phyloP scores from a whole-genome alignment of 2,888 invertebrate species.

The Bursaphelenchus okinawaensis region DNA sequence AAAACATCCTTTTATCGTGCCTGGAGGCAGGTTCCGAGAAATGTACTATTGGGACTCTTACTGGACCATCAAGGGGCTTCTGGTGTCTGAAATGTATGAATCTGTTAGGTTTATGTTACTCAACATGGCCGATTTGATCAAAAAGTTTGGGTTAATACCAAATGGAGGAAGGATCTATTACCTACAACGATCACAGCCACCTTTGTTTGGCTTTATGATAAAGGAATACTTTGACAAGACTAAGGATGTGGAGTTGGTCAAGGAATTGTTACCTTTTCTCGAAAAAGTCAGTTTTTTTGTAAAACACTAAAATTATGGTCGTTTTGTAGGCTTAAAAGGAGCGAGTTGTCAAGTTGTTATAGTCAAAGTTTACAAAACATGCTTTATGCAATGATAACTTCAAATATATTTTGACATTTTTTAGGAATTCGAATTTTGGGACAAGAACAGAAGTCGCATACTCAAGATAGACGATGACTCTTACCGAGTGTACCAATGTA shows the following conservation, averaged over 20 bases:
- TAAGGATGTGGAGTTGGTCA: constrained; percentile 64
- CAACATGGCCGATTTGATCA: constrained; percentile 77
- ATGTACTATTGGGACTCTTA: constrained; percentile 90
- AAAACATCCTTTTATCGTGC: constrained; percentile 70
- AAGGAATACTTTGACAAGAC: constrained; percentile 72
- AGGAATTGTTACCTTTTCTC: constrained; percentile 22
- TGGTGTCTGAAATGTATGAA: constrained; percentile 67
- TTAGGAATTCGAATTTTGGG: constrained; percentile 69
- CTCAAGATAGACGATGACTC: constrained; percentile 61
- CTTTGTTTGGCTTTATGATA: constrained; percentile 59
- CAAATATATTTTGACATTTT: no score
- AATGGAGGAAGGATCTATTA: constrained; percentile 86
- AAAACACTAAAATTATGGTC: no score
- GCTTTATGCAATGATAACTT: no score
- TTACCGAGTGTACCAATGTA: constrained; percentile 70
- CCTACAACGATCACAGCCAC: constrained; percentile 60
- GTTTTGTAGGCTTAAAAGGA: no score
- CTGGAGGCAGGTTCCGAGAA: constrained; percentile 65
- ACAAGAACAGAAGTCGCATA: constrained; percentile 65
- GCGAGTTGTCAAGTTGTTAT: no score
- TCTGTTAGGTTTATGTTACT: constrained; percentile 76
- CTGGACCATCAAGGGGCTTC: constrained; percentile 69
- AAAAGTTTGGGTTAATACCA: constrained; percentile 66
- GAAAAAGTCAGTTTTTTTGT: constrained; percentile 17
- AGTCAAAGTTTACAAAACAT: no score